phyloP scores from a whole-genome alignment of 2,113 vertebrate genomes.

The Zapornia atra region DNA sequence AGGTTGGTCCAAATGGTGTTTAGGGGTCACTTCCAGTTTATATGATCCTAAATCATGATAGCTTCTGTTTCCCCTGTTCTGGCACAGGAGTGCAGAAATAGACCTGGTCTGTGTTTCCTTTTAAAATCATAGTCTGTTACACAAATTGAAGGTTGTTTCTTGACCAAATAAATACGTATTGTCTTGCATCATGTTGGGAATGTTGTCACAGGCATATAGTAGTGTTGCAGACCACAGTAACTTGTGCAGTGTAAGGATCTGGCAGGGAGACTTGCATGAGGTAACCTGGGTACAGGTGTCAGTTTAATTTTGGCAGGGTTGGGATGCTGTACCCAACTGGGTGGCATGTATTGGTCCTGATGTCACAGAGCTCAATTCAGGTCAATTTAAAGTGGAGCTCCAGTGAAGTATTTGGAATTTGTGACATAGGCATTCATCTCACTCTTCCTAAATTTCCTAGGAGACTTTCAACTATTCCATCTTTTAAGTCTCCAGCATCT shows the following conservation, averaged over 20 bases:
- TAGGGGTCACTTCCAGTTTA: background rate
- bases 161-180: fast-evolving
- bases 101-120: background rate
- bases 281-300: background rate
- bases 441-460: background rate
- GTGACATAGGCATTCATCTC: background rate
- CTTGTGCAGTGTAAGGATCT: background rate
- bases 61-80: fast-evolving
- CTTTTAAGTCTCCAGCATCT: background rate
- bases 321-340: background rate
- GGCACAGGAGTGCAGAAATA: background rate
- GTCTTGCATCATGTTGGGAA: fast-evolving
- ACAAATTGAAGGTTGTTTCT: background rate
- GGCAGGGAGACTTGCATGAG: background rate
- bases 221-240: background rate
- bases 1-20: background rate
- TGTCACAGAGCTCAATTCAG: background rate
- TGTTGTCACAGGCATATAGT: fast-evolving
- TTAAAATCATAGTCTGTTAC: background rate
- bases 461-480: background rate
- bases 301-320: background rate
- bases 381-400: background rate
- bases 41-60: background rate
- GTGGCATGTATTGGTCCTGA: fast-evolving
- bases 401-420: background rate